Percentiles rank a stretch among this genome's conserved stretches.
These are phyloP conservation scores for Deroptyus accipitrinus DNA, from an alignment of 2,113 vertebrate species.

Conservation along the genomic window DNA sequence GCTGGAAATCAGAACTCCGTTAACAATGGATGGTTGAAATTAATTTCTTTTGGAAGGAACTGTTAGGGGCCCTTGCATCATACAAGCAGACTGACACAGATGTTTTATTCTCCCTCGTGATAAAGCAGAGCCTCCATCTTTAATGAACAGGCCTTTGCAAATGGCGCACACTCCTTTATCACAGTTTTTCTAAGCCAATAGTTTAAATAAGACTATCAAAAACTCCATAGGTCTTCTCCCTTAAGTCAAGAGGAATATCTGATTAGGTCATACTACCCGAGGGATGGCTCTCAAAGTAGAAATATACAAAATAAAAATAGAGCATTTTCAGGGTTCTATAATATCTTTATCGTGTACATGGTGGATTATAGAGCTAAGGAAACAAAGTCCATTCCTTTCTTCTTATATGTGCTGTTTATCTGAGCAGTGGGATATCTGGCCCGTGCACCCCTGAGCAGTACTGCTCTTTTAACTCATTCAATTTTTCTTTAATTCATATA, in stretches of 20 bases:
- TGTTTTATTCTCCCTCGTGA: neutral
- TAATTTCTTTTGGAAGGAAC: neutral
- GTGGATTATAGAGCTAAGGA: neutral
- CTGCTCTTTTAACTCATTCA: neutral
- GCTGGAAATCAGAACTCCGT: neutral
- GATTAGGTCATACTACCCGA: neutral
- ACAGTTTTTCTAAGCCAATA: neutral
- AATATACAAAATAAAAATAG: neutral
- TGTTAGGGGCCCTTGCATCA: fast-evolving
- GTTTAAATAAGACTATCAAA: neutral
- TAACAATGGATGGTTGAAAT: neutral
- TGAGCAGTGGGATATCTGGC: neutral
- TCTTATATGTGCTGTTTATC: neutral
- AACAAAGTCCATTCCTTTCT: neutral
- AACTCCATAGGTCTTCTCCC: neutral
- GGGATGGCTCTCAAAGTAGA: neutral
- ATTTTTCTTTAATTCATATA: neutral
- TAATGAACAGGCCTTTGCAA: neutral
- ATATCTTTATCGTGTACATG: neutral
- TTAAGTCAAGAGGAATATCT: neutral
- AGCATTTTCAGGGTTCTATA: neutral
- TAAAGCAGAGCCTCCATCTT: neutral
- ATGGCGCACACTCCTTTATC: neutral
- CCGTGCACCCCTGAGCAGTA: neutral
- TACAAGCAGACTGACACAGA: neutral